These are phyloP conservation scores for Oriolus oriolus DNA, from an alignment of 2,113 vertebrate genomes.

Conservation along the genomic window DNA sequence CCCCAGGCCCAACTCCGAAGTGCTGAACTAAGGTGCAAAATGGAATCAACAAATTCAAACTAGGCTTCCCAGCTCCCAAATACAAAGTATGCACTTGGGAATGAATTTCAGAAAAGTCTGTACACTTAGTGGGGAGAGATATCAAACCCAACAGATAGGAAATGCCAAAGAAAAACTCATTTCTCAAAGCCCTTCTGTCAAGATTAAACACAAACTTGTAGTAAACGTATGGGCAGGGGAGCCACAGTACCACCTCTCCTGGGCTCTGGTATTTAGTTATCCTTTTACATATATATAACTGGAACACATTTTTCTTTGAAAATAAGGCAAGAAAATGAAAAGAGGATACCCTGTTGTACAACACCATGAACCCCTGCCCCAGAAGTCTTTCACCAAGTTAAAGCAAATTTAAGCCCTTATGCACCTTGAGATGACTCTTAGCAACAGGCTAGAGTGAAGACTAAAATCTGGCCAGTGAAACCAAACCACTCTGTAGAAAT, in stretches of 20 bases:
- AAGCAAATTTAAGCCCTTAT: neutral
- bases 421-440: neutral
- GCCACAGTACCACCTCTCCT: neutral
- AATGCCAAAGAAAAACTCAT: neutral
- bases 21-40: neutral
- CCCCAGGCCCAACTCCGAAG: neutral
- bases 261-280: neutral
- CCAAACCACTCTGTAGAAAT: neutral
- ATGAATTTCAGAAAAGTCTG: neutral
- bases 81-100: neutral
- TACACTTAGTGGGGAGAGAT: neutral
- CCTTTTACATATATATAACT: neutral
- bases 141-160: neutral
- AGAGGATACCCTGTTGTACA: neutral
- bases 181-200: neutral
- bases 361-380: neutral
- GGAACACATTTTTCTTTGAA: neutral
- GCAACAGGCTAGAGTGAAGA: neutral
- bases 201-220: neutral
- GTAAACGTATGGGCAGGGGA: neutral
- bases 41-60: neutral
- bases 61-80: neutral
- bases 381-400: neutral
- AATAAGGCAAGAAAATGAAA: neutral
- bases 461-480: neutral